These are phyloP conservation scores for Scaptodrosophila lebanonensis DNA, from an alignment of 1,140 invertebrate genomes.

Conservation along the genomic window DNA sequence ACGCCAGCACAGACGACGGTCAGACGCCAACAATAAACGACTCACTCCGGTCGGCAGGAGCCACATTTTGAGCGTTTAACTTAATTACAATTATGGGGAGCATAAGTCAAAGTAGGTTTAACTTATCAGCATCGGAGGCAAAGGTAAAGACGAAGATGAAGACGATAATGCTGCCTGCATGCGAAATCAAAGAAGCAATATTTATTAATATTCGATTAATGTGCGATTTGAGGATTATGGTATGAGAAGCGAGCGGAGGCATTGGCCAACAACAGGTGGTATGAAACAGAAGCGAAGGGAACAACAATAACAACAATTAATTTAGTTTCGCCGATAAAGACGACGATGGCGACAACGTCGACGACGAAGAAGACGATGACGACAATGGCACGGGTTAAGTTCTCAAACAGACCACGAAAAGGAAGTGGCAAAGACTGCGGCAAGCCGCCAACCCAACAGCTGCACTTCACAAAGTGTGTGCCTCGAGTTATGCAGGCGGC, in stretches of 20 bases:
- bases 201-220: constrained; percentile 67
- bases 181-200: constrained; percentile 46
- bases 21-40: constrained; percentile 36
- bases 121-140: constrained; percentile 31
- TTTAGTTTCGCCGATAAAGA: constrained; percentile 46
- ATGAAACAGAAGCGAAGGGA: constrained; percentile 14
- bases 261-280: constrained; percentile 49
- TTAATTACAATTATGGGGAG: constrained; percentile 56
- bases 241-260: background rate
- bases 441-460: constrained; percentile 48
- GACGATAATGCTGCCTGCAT: constrained; percentile 18
- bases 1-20: background rate
- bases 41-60: too few species aligned
- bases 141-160: constrained; percentile 45
- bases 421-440: constrained; percentile 72
- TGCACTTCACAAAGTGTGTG: constrained; percentile 39
- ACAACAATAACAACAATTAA: constrained; percentile 71
- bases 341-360: constrained; percentile 23
- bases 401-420: constrained; percentile 69
- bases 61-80: constrained; percentile 53
- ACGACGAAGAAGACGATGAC: constrained; percentile 7
- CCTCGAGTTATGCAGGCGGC: constrained; percentile 51
- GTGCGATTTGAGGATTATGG: constrained; percentile 24
- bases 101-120: background rate
- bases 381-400: constrained; percentile 53